Conservation (phyloP, 2,888 invertebrate species). For the Labia minor region DNA sequence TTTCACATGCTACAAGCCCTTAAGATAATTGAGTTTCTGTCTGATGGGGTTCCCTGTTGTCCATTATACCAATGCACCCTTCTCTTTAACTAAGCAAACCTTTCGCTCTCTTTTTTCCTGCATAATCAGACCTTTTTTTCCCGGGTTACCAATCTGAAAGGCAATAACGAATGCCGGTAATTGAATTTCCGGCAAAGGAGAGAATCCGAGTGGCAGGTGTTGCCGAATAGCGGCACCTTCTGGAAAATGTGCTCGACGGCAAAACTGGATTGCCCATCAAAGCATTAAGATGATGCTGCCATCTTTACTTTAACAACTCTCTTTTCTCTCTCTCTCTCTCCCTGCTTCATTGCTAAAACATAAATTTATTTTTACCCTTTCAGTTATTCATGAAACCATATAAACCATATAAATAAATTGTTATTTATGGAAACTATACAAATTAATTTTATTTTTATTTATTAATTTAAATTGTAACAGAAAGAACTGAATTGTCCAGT, state of each 20-base stretch:
- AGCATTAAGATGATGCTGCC: neutral
- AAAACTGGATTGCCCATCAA: neutral
- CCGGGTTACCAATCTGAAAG: neutral
- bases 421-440: no score
- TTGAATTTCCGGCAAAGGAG: neutral
- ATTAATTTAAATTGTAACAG: no score
- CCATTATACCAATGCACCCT: neutral
- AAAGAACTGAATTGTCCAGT: no score
- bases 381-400: no score
- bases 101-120: neutral
- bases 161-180: neutral
- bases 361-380: no score
- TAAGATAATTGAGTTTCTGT: neutral
- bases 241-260: neutral
- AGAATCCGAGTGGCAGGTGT: neutral
- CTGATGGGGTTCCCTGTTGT: neutral
- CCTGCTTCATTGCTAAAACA: no score
- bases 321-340: no score
- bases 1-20: neutral
- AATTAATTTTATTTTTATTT: no score
- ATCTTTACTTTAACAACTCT: neutral
- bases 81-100: neutral
- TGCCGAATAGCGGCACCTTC: neutral
- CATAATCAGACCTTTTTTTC: neutral
- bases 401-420: no score